phyloP scores from a whole-genome alignment of 1,140 invertebrate species.

The Magallana ariakensis region DNA sequence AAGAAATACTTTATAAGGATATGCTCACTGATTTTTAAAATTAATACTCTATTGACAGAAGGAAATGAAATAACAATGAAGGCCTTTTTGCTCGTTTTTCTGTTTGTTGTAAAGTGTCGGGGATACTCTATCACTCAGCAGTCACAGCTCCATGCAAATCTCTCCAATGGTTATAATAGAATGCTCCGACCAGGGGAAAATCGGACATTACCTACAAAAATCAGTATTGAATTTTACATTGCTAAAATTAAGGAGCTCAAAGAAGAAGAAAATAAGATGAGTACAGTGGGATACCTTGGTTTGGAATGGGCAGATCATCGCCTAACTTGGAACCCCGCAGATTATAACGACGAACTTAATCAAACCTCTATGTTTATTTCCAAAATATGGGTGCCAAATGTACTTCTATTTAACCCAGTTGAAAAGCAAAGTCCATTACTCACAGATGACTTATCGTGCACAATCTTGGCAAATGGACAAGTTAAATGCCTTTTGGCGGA shows the following conservation, averaged over 20 bases:
- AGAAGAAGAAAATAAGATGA: not conserved
- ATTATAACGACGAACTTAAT: not conserved
- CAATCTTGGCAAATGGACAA: not conserved
- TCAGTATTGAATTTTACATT: not conserved
- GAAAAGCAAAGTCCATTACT: not conserved
- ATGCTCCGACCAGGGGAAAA: constrained; percentile 1
- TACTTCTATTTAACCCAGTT: not conserved
- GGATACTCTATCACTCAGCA: not conserved
- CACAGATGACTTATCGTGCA: not conserved
- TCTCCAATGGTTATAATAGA: constrained; percentile 7
- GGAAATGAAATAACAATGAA: no score
- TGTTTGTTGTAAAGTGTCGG: not conserved
- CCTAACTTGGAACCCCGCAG: constrained; percentile 7
- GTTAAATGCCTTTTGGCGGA: not conserved
- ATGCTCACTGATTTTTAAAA: no score
- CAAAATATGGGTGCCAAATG: constrained; percentile 8
- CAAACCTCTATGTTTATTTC: constrained; percentile 4
- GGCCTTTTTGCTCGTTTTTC: not conserved
- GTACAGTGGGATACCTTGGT: not conserved
- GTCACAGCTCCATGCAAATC: not conserved
- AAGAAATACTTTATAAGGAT: no score
- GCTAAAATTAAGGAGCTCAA: constrained; percentile 13
- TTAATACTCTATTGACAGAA: no score
- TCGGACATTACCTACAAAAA: not conserved
- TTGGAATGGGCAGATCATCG: constrained; percentile 29